Percentiles rank a stretch among this genome's conserved stretches.
phyloP scores from a whole-genome alignment of 2,797 vertebrate genomes.

The Oryzias sinensis region DNA sequence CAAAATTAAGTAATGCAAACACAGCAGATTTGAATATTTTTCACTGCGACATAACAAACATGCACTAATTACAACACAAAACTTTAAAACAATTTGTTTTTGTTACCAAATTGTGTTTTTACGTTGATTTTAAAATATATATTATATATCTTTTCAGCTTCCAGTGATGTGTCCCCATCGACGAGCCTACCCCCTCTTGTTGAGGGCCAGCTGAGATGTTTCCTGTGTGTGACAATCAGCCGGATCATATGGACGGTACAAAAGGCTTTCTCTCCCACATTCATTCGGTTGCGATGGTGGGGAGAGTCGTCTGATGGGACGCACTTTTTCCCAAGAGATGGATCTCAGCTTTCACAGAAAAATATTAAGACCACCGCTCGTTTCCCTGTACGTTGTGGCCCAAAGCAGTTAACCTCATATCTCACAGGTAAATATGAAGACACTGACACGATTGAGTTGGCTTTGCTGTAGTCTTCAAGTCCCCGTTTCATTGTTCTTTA shows the following conservation, averaged over 20 bases:
- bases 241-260: slow-evolving; percentile 83
- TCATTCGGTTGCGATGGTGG: slow-evolving; percentile 92
- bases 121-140: slow-evolving; percentile 3
- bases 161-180: slow-evolving; percentile 79
- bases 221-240: slow-evolving; percentile 84
- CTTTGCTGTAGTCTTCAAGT: not conserved
- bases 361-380: slow-evolving; percentile 80
- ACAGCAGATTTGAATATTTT: not conserved
- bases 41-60: not conserved
- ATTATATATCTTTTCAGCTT: slow-evolving; percentile 60
- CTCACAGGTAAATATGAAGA: slow-evolving; percentile 80
- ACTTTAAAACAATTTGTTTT: not conserved
- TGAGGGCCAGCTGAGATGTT: slow-evolving; percentile 88
- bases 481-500: slow-evolving; percentile 9
- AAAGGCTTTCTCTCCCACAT: slow-evolving; percentile 75
- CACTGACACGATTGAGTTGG: not conserved
- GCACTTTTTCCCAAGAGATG: slow-evolving; percentile 82
- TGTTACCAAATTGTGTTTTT: not conserved
- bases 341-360: slow-evolving; percentile 75
- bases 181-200: slow-evolving; percentile 91
- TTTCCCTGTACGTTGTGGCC: slow-evolving; percentile 89
- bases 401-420: slow-evolving; percentile 91
- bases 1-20: too few species aligned
- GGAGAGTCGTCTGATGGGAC: slow-evolving; percentile 89
- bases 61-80: too few species aligned